A percentile compares a stretch with the other conserved stretches of the same genome.
These are phyloP conservation scores for Somateria mollissima DNA, from an alignment of 2,797 vertebrate genomes.

Conservation along the genomic window DNA sequence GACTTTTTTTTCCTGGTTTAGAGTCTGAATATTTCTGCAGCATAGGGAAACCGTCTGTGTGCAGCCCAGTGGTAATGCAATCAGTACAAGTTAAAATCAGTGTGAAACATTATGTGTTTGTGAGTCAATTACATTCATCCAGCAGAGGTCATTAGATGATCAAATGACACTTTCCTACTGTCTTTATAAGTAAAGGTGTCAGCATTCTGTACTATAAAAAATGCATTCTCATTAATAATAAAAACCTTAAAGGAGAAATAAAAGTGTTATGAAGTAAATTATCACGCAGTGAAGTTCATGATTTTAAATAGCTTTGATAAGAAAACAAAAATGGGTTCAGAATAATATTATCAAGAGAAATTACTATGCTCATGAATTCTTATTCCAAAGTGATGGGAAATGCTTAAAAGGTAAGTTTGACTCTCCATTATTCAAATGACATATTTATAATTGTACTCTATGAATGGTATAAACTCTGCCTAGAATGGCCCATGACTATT, in stretches of 20 bases:
- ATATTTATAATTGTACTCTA: slow-evolving; percentile 13
- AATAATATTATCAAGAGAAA: slow-evolving; percentile 33
- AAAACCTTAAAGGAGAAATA: slow-evolving; percentile 70
- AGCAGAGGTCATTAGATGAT: slow-evolving; percentile 78
- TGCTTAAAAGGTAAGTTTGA: slow-evolving; percentile 8
- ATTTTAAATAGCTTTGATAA: slow-evolving; percentile 71
- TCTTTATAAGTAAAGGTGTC: slow-evolving; percentile 67
- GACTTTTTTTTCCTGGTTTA: neutral
- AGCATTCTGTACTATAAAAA: slow-evolving; percentile 57
- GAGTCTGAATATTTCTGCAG: neutral
- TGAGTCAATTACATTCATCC: slow-evolving; percentile 73
- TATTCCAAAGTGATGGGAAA: slow-evolving; percentile 20
- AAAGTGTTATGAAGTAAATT: slow-evolving; percentile 59
- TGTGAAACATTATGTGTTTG: slow-evolving; percentile 56
- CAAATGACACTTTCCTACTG: slow-evolving; percentile 62
- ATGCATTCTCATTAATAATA: slow-evolving; percentile 61
- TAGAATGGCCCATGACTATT: neutral
- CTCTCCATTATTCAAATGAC: slow-evolving; percentile 15
- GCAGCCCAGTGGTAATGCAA: neutral
- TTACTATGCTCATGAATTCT: slow-evolving; percentile 5
- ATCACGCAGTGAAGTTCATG: slow-evolving; percentile 47
- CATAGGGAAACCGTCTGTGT: neutral
- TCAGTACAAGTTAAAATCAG: slow-evolving; percentile 23
- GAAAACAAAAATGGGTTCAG: slow-evolving; percentile 47
- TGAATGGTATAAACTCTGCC: slow-evolving; percentile 8